A percentile compares a stretch with the other conserved stretches of the same genome.
phyloP scores from a whole-genome alignment of 2,888 invertebrate species.

The Leucoma salicis region DNA sequence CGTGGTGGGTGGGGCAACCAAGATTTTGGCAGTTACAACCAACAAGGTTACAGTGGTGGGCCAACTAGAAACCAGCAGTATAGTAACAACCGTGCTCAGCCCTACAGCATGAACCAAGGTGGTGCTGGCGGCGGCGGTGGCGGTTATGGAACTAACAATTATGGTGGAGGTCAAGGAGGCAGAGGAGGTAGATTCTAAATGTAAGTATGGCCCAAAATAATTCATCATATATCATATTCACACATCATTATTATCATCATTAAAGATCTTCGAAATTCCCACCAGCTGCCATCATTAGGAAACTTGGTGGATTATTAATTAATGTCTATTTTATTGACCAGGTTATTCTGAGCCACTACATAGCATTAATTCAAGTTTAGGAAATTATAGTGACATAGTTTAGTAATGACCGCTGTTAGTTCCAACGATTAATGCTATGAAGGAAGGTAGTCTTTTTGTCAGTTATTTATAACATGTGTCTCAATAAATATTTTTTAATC shows the following conservation, averaged over 20 bases:
- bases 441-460: conserved; percentile 66
- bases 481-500: conserved; percentile 79
- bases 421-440: conserved; percentile 73
- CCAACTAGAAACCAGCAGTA: conserved; percentile 90
- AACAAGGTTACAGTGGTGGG: conserved; percentile 93
- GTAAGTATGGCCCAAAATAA: conserved; percentile 49
- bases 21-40: conserved; percentile 90
- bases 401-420: conserved; percentile 47
- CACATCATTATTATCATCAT: conserved; percentile 40
- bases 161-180: conserved; percentile 72
- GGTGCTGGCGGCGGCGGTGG: conserved; percentile 77
- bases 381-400: conserved; percentile 38
- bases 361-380: conserved; percentile 72
- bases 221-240: conserved; percentile 30
- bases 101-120: conserved; percentile 87
- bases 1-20: conserved; percentile 82
- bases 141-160: conserved; percentile 57
- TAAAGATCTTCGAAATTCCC: conserved; percentile 31
- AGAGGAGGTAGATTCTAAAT: conserved; percentile 62
- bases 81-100: conserved; percentile 85
- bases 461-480: conserved; percentile 58
- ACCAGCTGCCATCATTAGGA: conserved; percentile 33
- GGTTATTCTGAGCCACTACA: conserved; percentile 55
- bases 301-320: conserved; percentile 38
- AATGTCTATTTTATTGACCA: conserved; percentile 38